Evolutionary conservation across 2,113 vertebrate genomes (phyloP).

Genomic region (Laterallus jamaicensis): DNA sequence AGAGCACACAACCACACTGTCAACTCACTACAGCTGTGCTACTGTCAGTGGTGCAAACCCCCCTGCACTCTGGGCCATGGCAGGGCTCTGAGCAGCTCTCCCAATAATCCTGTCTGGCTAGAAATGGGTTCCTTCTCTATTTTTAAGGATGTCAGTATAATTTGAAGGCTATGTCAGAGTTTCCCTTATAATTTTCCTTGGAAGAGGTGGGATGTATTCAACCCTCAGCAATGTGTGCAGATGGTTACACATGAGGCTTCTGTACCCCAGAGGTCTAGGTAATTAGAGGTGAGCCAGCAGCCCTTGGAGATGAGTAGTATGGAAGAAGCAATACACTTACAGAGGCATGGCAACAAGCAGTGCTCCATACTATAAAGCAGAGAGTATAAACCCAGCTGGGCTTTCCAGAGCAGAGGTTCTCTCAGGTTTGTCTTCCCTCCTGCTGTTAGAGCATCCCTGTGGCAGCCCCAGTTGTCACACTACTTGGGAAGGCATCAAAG

Average conservation of each 20-base stretch:
- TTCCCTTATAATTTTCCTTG: not conserved
- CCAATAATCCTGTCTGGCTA: not conserved
- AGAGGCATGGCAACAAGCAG: not conserved
- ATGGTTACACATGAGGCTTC: not conserved
- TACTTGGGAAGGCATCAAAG: not conserved
- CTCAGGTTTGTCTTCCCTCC: not conserved
- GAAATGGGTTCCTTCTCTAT: not conserved
- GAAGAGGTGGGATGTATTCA: not conserved
- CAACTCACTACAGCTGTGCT: fast-evolving
- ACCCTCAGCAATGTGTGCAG: not conserved
- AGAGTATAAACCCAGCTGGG: not conserved
- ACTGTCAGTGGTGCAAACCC: not conserved
- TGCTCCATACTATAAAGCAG: not conserved
- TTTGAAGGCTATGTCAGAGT: not conserved
- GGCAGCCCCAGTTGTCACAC: not conserved
- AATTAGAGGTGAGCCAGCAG: not conserved
- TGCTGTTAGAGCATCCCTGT: not conserved
- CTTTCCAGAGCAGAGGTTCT: not conserved
- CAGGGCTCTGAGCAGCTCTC: not conserved
- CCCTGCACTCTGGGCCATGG: not conserved
- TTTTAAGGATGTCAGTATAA: not conserved
- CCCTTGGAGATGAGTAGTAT: not conserved
- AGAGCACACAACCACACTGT: not conserved
- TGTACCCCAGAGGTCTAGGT: not conserved
- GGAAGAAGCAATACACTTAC: not conserved